A percentile compares a stretch with the other conserved stretches of the same genome.
Conservation (phyloP, 2,113 vertebrate species). For the Sander vitreus region DNA sequence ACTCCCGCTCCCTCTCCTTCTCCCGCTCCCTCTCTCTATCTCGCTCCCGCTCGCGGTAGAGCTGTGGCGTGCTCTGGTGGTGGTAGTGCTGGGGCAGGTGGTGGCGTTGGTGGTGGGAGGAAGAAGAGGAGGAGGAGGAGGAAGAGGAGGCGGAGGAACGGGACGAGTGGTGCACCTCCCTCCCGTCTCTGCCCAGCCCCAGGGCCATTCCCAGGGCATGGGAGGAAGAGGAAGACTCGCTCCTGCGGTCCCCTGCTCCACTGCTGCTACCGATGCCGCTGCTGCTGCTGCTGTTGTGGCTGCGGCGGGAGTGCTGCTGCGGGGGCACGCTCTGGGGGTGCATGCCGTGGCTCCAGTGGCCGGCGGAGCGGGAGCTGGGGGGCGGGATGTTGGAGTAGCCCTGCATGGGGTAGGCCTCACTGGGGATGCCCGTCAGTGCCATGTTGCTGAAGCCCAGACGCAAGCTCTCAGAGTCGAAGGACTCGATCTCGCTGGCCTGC, state of each 20-base stretch:
- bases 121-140: conserved; percentile 84
- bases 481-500: conserved; percentile 92
- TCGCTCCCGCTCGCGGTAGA: conserved; percentile 82
- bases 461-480: conserved; percentile 92
- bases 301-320: conserved; percentile 87
- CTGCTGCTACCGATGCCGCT: conserved; percentile 41
- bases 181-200: conserved; percentile 71
- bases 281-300: conserved; percentile 81
- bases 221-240: conserved; percentile 77
- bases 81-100: conserved; percentile 86
- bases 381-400: conserved; percentile 85
- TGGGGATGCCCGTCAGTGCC: conserved; percentile 90
- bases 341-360: conserved; percentile 93
- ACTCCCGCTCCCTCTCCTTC: conserved; percentile 84
- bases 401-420: conserved; percentile 90
- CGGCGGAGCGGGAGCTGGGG: conserved; percentile 84
- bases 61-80: conserved; percentile 87
- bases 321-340: conserved; percentile 81
- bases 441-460: conserved; percentile 94
- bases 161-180: conserved; percentile 81
- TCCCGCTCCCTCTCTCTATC: conserved; percentile 83
- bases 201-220: conserved; percentile 67
- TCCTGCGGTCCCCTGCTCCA: conserved; percentile 68
- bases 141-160: conserved; percentile 82
- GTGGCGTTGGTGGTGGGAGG: conserved; percentile 81